A percentile compares a stretch with the other conserved stretches of the same genome.
Evolutionary conservation across 2,113 vertebrate species (phyloP).

Genomic region (Morone saxatilis): DNA sequence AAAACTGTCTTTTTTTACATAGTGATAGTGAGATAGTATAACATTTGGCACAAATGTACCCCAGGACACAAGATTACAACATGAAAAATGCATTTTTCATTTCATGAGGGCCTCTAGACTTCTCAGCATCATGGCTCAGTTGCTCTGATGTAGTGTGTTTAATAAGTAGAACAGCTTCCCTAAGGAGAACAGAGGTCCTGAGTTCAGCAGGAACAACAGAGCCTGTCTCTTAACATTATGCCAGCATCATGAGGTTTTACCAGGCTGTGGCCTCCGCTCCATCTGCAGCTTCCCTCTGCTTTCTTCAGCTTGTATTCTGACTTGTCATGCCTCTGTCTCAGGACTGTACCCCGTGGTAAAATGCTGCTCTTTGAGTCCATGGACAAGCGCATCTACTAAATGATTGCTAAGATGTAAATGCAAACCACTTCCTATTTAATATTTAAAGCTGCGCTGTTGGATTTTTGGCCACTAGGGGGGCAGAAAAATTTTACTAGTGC

Average conservation of each 20-base stretch:
- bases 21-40: not conserved
- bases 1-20: not conserved
- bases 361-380: not conserved
- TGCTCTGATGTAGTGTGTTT: constrained; percentile 38
- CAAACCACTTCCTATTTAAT: not conserved
- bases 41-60: not conserved
- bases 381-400: too few species aligned
- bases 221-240: constrained; percentile 61
- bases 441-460: not conserved
- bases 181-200: constrained; percentile 35
- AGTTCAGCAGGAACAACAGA: constrained; percentile 42
- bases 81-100: constrained; percentile 50
- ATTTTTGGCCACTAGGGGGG: too few species aligned
- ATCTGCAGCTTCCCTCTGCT: not conserved
- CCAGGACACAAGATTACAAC: not conserved
- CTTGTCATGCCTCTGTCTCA: not conserved
- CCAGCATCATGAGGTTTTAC: not conserved
- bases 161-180: constrained; percentile 47
- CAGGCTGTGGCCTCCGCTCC: constrained; percentile 10
- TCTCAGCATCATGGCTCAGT: constrained; percentile 22
- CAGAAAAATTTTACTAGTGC: too few species aligned
- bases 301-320: not conserved
- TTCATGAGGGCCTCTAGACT: not conserved
- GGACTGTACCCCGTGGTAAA: not conserved
- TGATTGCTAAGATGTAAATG: not conserved